Percentiles rank a stretch among this genome's conserved stretches.
Evolutionary conservation across 2,888 invertebrate species (phyloP).

Genomic region (Bellardia pandia): DNA sequence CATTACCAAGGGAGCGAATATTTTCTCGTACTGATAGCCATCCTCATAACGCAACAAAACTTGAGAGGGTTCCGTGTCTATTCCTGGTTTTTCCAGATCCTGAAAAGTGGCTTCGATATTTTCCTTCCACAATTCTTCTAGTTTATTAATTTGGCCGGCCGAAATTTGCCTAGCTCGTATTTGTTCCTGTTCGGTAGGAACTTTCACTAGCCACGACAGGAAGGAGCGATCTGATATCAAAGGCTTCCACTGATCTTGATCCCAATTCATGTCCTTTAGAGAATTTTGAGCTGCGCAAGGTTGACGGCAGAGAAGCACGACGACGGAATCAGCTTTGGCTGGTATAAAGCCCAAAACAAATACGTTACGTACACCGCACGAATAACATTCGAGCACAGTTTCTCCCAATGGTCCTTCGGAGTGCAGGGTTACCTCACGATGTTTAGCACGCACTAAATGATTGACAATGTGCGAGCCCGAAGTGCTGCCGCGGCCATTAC

Average conservation of each 20-base stretch:
- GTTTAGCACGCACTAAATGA: slow-evolving; percentile 99
- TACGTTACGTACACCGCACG: slow-evolving; percentile 98
- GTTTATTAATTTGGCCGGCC: slow-evolving; percentile 97
- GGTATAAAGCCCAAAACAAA: slow-evolving; percentile 99
- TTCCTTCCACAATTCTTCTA: slow-evolving; percentile 99
- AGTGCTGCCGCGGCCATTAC: slow-evolving; percentile 98
- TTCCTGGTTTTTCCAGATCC: slow-evolving; percentile 98
- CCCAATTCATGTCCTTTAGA: slow-evolving; percentile 99
- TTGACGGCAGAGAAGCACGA: slow-evolving; percentile 97
- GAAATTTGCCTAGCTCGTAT: slow-evolving; percentile 97
- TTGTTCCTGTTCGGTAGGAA: slow-evolving; percentile 98
- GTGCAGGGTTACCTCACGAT: slow-evolving; percentile 99
- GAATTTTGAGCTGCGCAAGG: slow-evolving; percentile 99
- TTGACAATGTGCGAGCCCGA: slow-evolving; percentile 99
- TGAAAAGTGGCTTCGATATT: slow-evolving; percentile 99
- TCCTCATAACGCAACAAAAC: slow-evolving; percentile 93
- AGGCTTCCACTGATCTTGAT: slow-evolving; percentile 99
- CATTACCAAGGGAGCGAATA: slow-evolving; percentile 98
- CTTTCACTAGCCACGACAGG: slow-evolving; percentile 97
- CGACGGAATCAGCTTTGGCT: slow-evolving; percentile 99
- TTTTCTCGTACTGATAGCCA: slow-evolving; percentile 99
- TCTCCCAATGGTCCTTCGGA: slow-evolving; percentile 98
- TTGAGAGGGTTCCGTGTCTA: slow-evolving; percentile 98
- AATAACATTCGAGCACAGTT: slow-evolving; percentile 98
- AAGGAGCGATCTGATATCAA: slow-evolving; percentile 98